These are phyloP conservation scores for Oeneis ivallda DNA, from an alignment of 2,888 invertebrate species.

Conservation along the genomic window DNA sequence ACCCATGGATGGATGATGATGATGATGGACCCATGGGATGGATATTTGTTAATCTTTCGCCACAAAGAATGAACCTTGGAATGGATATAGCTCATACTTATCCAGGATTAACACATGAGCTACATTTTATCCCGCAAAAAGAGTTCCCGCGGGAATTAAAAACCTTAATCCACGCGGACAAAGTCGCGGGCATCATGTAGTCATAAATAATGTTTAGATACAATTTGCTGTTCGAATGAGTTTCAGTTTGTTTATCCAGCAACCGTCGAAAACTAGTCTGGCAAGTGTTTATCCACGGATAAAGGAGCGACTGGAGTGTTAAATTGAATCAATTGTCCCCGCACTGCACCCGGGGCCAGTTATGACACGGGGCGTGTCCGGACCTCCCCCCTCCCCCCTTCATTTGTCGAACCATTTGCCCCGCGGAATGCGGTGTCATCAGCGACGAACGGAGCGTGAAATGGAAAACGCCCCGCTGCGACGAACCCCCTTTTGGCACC, in stretches of 20 bases:
- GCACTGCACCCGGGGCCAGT: conserved; percentile 59
- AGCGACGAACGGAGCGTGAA: conserved; percentile 77
- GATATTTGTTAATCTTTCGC: too few species aligned
- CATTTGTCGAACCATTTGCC: conserved; percentile 81
- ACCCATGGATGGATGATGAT: too few species aligned
- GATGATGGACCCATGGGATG: too few species aligned
- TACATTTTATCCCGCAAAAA: too few species aligned
- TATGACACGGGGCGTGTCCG: conserved; percentile 77
- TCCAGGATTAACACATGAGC: too few species aligned
- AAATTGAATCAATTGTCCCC: conserved; percentile 67
- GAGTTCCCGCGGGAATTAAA: too few species aligned
- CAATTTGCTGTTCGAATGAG: too few species aligned
- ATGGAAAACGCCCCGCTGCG: conserved; percentile 79
- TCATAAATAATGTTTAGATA: too few species aligned
- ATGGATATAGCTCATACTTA: too few species aligned
- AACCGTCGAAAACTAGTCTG: conserved; percentile 1
- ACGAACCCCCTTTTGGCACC: conserved; percentile 57
- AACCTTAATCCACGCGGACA: too few species aligned
- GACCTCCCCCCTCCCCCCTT: conserved; percentile 60
- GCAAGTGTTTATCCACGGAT: conserved; percentile 6
- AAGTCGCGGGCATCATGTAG: too few species aligned
- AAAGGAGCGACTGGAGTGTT: conserved; percentile 37
- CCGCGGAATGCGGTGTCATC: conserved; percentile 79
- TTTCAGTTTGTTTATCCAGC: not conserved
- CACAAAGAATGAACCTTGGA: too few species aligned